Conservation (phyloP, 2,797 vertebrate genomes). For the Philypnodon macrostomus region DNA sequence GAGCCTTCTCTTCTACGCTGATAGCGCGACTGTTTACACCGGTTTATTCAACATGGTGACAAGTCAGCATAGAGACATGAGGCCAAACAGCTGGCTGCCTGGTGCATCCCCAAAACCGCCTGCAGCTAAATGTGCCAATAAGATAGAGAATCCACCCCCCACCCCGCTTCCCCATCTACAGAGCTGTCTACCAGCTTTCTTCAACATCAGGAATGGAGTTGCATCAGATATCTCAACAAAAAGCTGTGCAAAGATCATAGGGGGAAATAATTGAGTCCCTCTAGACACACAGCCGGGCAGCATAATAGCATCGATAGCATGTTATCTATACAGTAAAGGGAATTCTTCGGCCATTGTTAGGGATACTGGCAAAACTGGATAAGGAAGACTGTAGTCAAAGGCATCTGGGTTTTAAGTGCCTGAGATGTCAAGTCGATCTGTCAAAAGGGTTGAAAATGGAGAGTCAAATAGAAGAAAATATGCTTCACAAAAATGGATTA, state of each 20-base stretch:
- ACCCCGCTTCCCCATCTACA: conserved; percentile 3
- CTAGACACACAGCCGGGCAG: conserved; percentile 1
- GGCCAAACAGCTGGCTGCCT: conserved; percentile 49
- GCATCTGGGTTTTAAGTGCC: neutral
- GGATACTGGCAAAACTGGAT: neutral
- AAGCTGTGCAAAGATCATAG: conserved; percentile 8
- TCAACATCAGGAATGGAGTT: conserved; percentile 5
- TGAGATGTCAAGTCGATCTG: neutral
- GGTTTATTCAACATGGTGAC: conserved; percentile 33
- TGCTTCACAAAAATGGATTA: too few relatives aligned
- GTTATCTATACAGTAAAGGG: conserved; percentile 10
- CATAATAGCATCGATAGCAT: neutral
- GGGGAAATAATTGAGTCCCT: conserved; percentile 11
- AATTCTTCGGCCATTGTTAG: conserved; percentile 3
- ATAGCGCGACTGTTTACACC: conserved; percentile 28
- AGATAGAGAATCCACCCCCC: conserved; percentile 1
- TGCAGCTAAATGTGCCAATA: conserved; percentile 26
- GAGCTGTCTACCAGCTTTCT: neutral
- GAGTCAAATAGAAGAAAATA: too few relatives aligned
- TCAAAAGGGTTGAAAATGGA: too few relatives aligned
- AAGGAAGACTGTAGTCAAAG: neutral
- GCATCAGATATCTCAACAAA: conserved; percentile 13
- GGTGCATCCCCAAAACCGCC: conserved; percentile 35
- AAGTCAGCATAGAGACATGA: conserved; percentile 25
- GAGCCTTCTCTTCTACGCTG: conserved; percentile 14